These are phyloP conservation scores for Chelon labrosus DNA, from an alignment of 2,797 vertebrate species.

Conservation along the genomic window DNA sequence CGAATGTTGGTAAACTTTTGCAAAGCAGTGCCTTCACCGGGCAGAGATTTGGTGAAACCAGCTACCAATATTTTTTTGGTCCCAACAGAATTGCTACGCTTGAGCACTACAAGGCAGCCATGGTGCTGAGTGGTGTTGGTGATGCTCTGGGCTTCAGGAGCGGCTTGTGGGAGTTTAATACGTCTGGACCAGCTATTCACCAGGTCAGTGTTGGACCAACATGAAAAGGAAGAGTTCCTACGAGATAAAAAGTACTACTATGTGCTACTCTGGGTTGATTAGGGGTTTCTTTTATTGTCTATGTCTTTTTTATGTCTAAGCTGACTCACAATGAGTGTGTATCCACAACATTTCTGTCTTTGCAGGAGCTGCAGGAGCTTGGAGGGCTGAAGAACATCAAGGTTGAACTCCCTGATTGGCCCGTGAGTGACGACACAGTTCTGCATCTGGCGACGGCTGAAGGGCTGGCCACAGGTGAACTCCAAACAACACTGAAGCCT, in stretches of 20 bases:
- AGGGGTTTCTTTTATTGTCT: neutral
- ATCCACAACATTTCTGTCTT: conserved; percentile 1
- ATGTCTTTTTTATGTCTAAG: too few species aligned
- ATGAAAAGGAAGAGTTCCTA: too few species aligned
- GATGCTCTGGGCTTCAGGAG: conserved; percentile 89
- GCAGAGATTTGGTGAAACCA: too few species aligned
- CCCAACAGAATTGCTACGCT: conserved; percentile 43
- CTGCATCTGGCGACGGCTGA: conserved; percentile 91
- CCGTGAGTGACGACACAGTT: conserved; percentile 90
- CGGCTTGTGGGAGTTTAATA: conserved; percentile 85
- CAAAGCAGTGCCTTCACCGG: too few species aligned
- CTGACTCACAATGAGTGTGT: neutral
- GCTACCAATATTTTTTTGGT: too few species aligned
- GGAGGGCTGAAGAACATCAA: conserved; percentile 85
- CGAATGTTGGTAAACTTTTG: too few species aligned
- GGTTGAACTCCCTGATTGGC: conserved; percentile 88
- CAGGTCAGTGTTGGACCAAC: too few species aligned
- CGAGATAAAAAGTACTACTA: too few species aligned
- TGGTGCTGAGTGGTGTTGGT: conserved; percentile 89
- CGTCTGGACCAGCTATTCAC: conserved; percentile 83
- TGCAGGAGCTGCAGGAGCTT: conserved; percentile 84
- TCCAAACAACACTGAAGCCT: conserved; percentile 1
- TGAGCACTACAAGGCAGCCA: conserved; percentile 84
- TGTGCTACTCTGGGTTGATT: neutral
- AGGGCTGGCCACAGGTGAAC: conserved; percentile 86